phyloP scores from a whole-genome alignment of 2,113 vertebrate genomes.

The Emydocephalus ijimae region DNA sequence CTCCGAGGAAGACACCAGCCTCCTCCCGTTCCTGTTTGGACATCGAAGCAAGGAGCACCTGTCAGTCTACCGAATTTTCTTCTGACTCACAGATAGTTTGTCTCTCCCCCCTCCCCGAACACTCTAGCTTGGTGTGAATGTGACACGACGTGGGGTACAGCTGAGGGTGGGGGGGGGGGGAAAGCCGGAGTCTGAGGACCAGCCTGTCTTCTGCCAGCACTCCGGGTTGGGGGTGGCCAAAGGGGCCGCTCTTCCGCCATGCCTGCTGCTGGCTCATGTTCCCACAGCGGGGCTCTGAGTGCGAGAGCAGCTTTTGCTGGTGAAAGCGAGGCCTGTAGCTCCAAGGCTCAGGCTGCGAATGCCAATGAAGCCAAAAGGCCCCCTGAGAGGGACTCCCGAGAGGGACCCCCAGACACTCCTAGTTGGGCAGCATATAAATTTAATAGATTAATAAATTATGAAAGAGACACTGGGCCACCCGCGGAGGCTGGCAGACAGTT shows the following conservation, averaged over 20 bases:
- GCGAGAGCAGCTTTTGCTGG: neutral
- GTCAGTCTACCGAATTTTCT: neutral
- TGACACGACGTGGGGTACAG: neutral
- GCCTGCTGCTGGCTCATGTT: neutral
- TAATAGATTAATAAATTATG: neutral
- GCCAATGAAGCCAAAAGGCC: neutral
- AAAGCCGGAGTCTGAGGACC: neutral
- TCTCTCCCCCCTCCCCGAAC: neutral
- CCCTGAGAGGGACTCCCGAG: neutral
- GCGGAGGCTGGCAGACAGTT: neutral
- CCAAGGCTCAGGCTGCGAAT: neutral
- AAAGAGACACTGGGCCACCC: neutral
- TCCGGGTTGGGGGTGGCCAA: neutral
- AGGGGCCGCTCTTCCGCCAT: neutral
- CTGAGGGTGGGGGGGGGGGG: neutral
- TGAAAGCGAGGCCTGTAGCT: neutral
- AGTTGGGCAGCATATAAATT: neutral
- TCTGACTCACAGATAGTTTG: neutral
- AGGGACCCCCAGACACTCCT: neutral
- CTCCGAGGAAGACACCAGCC: neutral
- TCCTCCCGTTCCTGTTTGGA: conserved; percentile 13
- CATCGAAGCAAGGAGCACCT: neutral
- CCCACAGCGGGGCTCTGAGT: neutral
- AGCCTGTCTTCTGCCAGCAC: neutral
- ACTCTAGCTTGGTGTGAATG: neutral